Conservation (phyloP, 2,888 invertebrate species). For the Agapostemon virescens region DNA sequence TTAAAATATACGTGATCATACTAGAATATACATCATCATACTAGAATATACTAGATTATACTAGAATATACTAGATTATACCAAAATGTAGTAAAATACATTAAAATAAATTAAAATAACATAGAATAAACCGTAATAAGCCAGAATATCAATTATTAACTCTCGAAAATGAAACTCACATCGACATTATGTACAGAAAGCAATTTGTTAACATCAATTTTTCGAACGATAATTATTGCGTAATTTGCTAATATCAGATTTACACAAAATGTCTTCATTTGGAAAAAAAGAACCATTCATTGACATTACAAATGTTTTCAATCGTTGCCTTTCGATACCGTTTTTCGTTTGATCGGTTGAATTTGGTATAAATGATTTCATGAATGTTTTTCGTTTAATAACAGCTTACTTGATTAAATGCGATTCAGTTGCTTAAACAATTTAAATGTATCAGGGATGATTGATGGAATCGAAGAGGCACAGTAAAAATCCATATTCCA, state of each 20-base stretch:
- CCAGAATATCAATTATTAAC: too few species aligned
- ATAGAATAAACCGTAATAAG: too few species aligned
- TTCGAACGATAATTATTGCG: not conserved
- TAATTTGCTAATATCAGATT: not conserved
- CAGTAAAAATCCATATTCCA: slow-evolving; percentile 19
- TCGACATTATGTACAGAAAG: too few species aligned
- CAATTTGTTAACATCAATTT: not conserved
- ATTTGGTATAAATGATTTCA: not conserved
- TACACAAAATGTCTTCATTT: not conserved
- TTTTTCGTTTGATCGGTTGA: not conserved
- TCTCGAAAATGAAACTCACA: too few species aligned
- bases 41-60: too few species aligned
- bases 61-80: too few species aligned
- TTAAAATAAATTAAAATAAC: too few species aligned
- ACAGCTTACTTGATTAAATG: not conserved
- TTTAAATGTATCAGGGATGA: not conserved
- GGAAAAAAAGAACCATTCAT: not conserved
- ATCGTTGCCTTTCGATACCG: too few species aligned
- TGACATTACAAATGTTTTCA: not conserved
- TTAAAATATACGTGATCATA: too few species aligned
- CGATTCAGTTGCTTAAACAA: slow-evolving; percentile 8
- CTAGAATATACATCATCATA: too few species aligned
- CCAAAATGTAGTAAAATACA: too few species aligned
- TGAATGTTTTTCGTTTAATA: not conserved
- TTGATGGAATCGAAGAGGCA: slow-evolving; percentile 6